phyloP scores from a whole-genome alignment of 2,888 invertebrate genomes.

The Temnothorax unifasciatus region DNA sequence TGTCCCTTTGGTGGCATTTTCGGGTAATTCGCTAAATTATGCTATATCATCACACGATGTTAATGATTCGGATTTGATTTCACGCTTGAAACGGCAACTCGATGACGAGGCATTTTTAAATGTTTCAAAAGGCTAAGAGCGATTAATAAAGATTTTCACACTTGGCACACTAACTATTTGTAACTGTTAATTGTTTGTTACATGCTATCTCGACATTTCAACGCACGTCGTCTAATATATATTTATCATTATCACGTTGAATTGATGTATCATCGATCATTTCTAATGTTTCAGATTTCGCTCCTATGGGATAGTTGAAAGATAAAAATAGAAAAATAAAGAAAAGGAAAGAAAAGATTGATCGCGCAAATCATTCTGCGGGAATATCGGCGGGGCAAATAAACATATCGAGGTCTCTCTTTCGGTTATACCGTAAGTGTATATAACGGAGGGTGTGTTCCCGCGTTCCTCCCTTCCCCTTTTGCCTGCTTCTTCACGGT shows the following conservation, averaged over 20 bases:
- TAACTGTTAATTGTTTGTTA: neutral
- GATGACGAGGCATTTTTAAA: neutral
- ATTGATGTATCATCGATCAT: neutral
- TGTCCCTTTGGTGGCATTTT: neutral
- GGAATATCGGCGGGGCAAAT: slow-evolving; percentile 70
- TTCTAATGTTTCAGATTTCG: neutral
- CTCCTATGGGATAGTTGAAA: neutral
- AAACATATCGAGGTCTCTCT: slow-evolving; percentile 70
- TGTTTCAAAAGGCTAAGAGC: neutral
- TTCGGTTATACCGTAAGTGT: slow-evolving; percentile 67
- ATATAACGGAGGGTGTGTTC: slow-evolving; percentile 70
- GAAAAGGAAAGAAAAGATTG: slow-evolving; percentile 15
- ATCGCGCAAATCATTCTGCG: slow-evolving; percentile 20
- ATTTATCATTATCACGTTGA: neutral
- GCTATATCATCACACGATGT: neutral
- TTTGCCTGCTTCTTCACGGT: slow-evolving; percentile 49
- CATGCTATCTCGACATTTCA: neutral
- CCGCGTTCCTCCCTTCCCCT: slow-evolving; percentile 41
- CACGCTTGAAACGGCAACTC: neutral
- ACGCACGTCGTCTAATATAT: neutral
- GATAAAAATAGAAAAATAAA: slow-evolving; percentile 10
- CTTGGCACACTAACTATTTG: neutral
- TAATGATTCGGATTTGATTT: slow-evolving; percentile 10
- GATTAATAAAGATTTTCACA: neutral
- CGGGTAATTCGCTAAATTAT: neutral